These are phyloP conservation scores for Hydrotaea diabolus DNA, from an alignment of 2,888 invertebrate species.

Conservation along the genomic window DNA sequence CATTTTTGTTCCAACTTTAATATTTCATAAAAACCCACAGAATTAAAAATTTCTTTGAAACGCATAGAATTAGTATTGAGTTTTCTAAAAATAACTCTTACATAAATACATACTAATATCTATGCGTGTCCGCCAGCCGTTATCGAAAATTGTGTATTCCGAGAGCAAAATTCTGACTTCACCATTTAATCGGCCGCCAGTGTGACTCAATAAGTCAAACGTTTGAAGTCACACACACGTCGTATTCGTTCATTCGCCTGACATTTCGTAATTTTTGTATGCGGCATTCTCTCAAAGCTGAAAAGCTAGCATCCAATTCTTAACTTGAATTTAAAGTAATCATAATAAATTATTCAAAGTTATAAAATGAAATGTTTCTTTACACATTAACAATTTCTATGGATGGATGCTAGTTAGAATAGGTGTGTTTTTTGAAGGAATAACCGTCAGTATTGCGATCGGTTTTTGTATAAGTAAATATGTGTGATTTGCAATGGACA, in stretches of 20 bases:
- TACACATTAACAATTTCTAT: constrained; percentile 7
- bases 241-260: not conserved
- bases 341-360: constrained; percentile 27
- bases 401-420: not conserved
- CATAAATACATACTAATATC: too few species aligned
- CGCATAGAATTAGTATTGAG: too few species aligned
- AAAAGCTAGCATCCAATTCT: constrained; percentile 6
- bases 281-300: not conserved
- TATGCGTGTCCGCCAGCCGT: too few species aligned
- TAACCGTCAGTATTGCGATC: too few species aligned
- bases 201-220: constrained; percentile 3
- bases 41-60: too few species aligned
- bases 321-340: constrained; percentile 24
- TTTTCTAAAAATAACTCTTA: too few species aligned
- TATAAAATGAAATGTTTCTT: constrained; percentile 27
- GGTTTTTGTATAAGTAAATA: too few species aligned
- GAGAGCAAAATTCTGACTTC: not conserved
- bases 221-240: constrained; percentile 6
- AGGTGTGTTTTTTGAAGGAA: not conserved
- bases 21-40: too few species aligned
- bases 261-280: constrained; percentile 17
- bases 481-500: too few species aligned
- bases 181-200: not conserved
- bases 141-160: not conserved
- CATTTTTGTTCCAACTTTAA: too few species aligned